phyloP scores from a whole-genome alignment of 2,797 vertebrate genomes.

The Cyclura pinguis region DNA sequence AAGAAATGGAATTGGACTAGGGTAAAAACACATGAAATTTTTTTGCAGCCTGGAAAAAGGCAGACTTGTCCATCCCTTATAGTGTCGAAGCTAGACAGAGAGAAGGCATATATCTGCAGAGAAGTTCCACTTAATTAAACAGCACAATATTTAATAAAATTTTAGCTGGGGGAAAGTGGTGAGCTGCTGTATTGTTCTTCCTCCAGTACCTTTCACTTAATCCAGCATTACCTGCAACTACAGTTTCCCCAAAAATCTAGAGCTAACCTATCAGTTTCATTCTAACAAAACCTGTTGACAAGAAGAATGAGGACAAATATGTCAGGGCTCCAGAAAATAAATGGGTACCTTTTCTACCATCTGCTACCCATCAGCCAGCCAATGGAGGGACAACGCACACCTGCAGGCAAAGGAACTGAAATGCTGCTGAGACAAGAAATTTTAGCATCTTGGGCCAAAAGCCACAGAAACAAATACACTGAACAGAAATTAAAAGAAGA shows the following conservation, averaged over 20 bases:
- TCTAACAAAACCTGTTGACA: slow-evolving; percentile 4
- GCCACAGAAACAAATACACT: not conserved
- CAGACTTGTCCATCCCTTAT: not conserved
- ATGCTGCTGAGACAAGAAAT: not conserved
- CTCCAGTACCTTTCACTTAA: no score
- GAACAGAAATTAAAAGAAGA: not conserved
- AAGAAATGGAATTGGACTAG: not conserved
- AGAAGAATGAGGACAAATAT: slow-evolving; percentile 15
- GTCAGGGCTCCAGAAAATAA: slow-evolving; percentile 11
- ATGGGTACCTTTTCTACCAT: slow-evolving; percentile 1
- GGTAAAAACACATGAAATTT: not conserved
- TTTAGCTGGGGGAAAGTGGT: not conserved
- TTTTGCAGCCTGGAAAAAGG: not conserved
- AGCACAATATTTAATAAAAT: not conserved
- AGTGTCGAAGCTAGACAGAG: not conserved
- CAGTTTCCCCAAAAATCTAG: not conserved
- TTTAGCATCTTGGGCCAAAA: not conserved
- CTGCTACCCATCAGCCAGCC: slow-evolving; percentile 19
- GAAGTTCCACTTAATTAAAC: not conserved
- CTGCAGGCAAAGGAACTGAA: not conserved
- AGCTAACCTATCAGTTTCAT: not conserved
- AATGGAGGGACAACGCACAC: not conserved
- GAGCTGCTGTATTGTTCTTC: not conserved
- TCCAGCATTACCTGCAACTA: not conserved
- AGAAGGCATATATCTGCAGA: not conserved